Evolutionary conservation across 2,113 vertebrate species (phyloP).

Genomic region (Vanacampus margaritifer): DNA sequence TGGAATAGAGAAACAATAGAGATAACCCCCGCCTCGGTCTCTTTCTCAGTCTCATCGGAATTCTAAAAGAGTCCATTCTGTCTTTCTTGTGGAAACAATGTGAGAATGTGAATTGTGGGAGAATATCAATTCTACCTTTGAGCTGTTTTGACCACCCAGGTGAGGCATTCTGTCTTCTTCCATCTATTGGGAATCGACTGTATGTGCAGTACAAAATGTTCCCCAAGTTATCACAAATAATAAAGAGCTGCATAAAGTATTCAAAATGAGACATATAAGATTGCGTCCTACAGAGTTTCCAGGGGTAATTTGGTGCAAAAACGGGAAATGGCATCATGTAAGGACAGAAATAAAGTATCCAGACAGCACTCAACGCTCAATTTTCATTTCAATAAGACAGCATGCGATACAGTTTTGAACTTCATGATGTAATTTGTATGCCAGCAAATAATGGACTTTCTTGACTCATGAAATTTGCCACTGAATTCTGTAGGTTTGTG

Average conservation of each 20-base stretch:
- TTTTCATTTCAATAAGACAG: too few species aligned
- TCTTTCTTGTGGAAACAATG: neutral
- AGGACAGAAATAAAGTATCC: neutral
- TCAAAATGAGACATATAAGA: neutral
- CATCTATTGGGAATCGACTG: neutral
- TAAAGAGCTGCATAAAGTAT: neutral
- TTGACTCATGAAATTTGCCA: too few species aligned
- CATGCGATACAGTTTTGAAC: neutral
- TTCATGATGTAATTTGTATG: neutral
- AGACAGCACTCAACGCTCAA: neutral
- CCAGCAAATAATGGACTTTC: too few species aligned
- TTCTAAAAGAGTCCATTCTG: neutral
- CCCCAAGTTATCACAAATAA: neutral
- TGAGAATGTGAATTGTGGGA: neutral
- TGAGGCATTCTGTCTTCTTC: neutral
- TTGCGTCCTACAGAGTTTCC: neutral
- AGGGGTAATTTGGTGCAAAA: neutral
- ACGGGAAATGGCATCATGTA: neutral
- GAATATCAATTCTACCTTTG: neutral
- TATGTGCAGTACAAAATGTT: constrained; percentile 2
- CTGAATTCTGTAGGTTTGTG: too few species aligned
- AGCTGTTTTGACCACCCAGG: neutral
- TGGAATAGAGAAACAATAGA: constrained; percentile 10
- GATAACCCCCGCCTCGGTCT: constrained; percentile 3
- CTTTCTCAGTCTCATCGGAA: constrained; percentile 4